A percentile compares a stretch with the other conserved stretches of the same genome.
phyloP scores from a whole-genome alignment of 2,888 invertebrate species.

The Anaspis maculata region DNA sequence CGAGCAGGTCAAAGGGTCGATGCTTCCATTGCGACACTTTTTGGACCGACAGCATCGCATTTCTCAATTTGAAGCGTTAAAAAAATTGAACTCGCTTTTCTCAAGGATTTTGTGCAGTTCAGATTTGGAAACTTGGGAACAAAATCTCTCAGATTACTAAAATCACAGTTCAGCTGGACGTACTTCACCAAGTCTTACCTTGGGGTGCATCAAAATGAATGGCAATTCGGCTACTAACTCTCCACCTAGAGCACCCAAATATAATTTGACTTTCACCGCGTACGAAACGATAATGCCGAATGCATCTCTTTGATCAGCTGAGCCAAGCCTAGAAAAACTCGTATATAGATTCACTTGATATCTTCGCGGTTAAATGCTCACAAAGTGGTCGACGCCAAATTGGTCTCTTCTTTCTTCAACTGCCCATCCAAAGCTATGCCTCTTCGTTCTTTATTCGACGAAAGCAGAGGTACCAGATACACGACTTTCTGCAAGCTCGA shows the following conservation, averaged over 20 bases:
- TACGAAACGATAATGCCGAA: conserved; percentile 95
- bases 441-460: conserved; percentile 71
- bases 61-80: too few species aligned
- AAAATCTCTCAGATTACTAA: too few species aligned
- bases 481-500: conserved; percentile 83
- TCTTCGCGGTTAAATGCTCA: conserved; percentile 44
- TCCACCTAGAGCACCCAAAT: conserved; percentile 86
- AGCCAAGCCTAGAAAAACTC: conserved; percentile 50
- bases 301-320: conserved; percentile 80
- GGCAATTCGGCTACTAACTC: conserved; percentile 88
- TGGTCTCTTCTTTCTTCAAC: conserved; percentile 72
- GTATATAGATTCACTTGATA: not conserved
- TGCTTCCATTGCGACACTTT: too few species aligned
- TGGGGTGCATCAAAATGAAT: conserved; percentile 86
- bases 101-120: too few species aligned
- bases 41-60: too few species aligned
- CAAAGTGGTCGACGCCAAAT: conserved; percentile 88
- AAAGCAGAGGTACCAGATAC: conserved; percentile 69
- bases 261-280: conserved; percentile 89
- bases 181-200: conserved; percentile 44
- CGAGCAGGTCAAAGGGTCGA: too few species aligned
- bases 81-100: too few species aligned
- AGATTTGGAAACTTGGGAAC: too few species aligned
- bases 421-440: conserved; percentile 91
- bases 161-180: too few species aligned